Percentiles rank a stretch among this genome's conserved stretches.
phyloP scores from a whole-genome alignment of 2,888 invertebrate species.

The Eupithecia insigniata region DNA sequence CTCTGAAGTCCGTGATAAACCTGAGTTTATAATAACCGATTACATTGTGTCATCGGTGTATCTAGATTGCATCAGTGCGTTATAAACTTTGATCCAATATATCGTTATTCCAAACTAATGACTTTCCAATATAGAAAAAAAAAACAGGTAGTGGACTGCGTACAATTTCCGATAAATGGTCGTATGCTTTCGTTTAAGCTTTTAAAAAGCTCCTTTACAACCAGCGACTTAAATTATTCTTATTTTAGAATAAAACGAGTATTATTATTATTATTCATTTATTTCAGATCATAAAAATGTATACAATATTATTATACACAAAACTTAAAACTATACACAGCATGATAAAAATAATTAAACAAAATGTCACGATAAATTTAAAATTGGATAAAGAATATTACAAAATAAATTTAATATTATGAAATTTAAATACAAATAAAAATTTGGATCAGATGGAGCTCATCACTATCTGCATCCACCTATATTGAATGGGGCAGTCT shows the following conservation, averaged over 20 bases:
- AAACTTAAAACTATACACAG: too few relatives aligned
- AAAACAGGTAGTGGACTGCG: conserved; percentile 9
- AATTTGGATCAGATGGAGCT: too few relatives aligned
- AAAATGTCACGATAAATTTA: too few relatives aligned
- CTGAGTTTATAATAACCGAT: background rate
- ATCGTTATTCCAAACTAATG: conserved; percentile 14
- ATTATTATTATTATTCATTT: too few relatives aligned
- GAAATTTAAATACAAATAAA: too few relatives aligned
- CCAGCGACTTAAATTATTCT: background rate
- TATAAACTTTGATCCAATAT: background rate
- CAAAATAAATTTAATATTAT: too few relatives aligned
- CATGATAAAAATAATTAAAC: too few relatives aligned
- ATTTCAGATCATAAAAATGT: too few relatives aligned
- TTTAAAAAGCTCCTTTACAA: background rate
- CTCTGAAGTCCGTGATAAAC: background rate
- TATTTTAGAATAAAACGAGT: background rate
- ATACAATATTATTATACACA: too few relatives aligned
- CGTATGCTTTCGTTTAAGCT: background rate
- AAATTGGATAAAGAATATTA: too few relatives aligned
- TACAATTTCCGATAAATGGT: conserved; percentile 17
- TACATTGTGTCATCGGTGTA: background rate
- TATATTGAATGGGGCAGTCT: too few relatives aligned
- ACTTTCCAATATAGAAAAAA: conserved; percentile 18
- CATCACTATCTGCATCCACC: too few relatives aligned
- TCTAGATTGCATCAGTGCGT: background rate